Evolutionary conservation across 2,888 invertebrate species (phyloP).

Genomic region (Pseudanteris insignis): DNA sequence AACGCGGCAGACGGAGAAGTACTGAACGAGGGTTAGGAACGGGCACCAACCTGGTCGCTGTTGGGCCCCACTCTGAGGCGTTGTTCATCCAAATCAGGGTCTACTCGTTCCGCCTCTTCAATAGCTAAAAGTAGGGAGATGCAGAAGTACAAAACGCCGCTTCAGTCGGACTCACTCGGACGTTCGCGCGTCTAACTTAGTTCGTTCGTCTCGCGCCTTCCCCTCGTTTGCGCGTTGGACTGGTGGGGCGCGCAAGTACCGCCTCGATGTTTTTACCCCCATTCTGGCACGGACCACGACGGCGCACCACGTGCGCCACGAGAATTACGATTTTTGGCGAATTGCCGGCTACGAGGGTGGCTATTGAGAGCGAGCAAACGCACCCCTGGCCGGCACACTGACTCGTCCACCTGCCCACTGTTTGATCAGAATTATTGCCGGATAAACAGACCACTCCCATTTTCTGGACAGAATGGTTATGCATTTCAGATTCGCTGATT

Average conservation of each 20-base stretch:
- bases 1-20: too few relatives aligned
- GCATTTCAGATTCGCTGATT: constrained; percentile 5
- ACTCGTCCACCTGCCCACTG: constrained; percentile 39
- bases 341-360: constrained; percentile 33
- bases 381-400: constrained; percentile 16
- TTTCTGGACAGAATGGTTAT: constrained; percentile 22
- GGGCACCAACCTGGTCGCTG: too few relatives aligned
- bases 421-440: constrained; percentile 23
- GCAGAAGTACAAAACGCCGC: constrained; percentile 36
- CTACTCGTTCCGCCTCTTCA: constrained; percentile 43
- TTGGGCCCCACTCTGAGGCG: too few relatives aligned
- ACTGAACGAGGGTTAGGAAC: too few relatives aligned
- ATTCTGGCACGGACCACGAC: constrained; percentile 45
- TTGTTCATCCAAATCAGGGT: constrained; percentile 28
- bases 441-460: constrained; percentile 41
- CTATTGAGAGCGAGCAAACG: constrained; percentile 31
- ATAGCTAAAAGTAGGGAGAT: constrained; percentile 14
- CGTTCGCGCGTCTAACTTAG: constrained; percentile 2
- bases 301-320: constrained; percentile 41
- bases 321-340: constrained; percentile 29
- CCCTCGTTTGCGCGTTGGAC: constrained; percentile 18
- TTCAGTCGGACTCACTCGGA: constrained; percentile 32
- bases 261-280: constrained; percentile 46
- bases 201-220: constrained; percentile 37
- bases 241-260: constrained; percentile 33